These are phyloP conservation scores for Anticlea derivata DNA, from an alignment of 2,888 invertebrate species.

Conservation along the genomic window DNA sequence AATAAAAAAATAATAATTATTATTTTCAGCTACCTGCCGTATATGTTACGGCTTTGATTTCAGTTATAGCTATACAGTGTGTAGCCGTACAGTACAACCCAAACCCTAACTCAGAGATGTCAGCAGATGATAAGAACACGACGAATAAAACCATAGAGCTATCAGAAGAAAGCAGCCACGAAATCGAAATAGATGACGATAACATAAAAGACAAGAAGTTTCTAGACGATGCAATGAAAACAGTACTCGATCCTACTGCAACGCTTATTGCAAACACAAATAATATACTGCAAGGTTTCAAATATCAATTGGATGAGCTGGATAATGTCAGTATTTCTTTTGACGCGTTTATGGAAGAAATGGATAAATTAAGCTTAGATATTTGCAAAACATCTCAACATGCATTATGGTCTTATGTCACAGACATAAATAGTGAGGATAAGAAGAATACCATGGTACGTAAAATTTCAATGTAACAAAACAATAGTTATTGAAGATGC, in stretches of 20 bases:
- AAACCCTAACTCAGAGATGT: conserved; percentile 73
- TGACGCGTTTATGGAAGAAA: conserved; percentile 69
- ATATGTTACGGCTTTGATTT: conserved; percentile 47
- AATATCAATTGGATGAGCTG: conserved; percentile 60
- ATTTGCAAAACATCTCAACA: conserved; percentile 74
- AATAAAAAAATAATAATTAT: no score
- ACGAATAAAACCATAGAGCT: conserved; percentile 62
- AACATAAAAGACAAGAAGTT: conserved; percentile 68
- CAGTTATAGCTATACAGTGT: conserved; percentile 44
- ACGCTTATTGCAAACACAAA: conserved; percentile 51
- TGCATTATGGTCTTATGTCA: conserved; percentile 74
- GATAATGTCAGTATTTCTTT: conserved; percentile 61
- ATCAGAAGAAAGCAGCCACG: conserved; percentile 71
- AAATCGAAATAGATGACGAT: conserved; percentile 69
- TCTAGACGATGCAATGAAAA: conserved; percentile 71
- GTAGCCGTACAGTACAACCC: conserved; percentile 53
- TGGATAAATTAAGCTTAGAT: conserved; percentile 74
- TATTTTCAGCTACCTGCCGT: conserved; percentile 27
- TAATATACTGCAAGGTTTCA: conserved; percentile 60
- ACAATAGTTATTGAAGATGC: no score
- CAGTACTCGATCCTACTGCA: conserved; percentile 64
- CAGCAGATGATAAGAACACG: conserved; percentile 63
- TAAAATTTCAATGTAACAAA: no score
- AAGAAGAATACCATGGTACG: conserved; percentile 76
- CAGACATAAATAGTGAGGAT: conserved; percentile 65